Conservation (phyloP, 92 coral and sea anemone species). For the Diadumene lineata region DNA sequence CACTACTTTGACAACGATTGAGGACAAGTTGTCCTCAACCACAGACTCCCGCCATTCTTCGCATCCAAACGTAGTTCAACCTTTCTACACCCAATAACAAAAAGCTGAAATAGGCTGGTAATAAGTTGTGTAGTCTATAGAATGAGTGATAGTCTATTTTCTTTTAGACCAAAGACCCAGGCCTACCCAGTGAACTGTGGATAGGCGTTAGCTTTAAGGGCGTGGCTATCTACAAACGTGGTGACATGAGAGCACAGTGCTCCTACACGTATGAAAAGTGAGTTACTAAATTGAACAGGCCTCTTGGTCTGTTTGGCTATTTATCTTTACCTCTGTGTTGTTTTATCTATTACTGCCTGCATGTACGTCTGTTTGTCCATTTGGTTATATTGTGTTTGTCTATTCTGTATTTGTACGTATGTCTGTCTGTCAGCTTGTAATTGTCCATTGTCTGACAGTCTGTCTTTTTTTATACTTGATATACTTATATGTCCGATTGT, state of each 20-base stretch:
- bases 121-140: too few species aligned
- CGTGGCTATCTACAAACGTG: conserved; percentile 87
- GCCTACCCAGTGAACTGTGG: conserved; percentile 84
- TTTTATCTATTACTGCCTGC: conserved; percentile 92
- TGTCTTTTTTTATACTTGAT: not conserved
- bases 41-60: too few species aligned
- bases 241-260: conserved; percentile 87
- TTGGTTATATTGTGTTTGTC: too few species aligned
- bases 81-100: too few species aligned
- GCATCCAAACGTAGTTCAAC: too few species aligned
- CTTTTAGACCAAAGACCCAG: conserved; percentile 81
- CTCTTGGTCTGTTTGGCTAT: not conserved
- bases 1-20: not conserved
- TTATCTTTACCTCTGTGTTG: conserved; percentile 70
- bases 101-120: too few species aligned
- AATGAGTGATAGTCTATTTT: not conserved
- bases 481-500: not conserved
- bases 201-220: conserved; percentile 96
- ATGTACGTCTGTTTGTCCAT: conserved; percentile 6
- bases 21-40: too few species aligned
- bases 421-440: not conserved
- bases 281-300: conserved; percentile 67
- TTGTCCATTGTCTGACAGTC: not conserved
- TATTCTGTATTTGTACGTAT: too few species aligned
- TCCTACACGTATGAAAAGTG: conserved; percentile 89